Conservation (phyloP, 2,113 vertebrate species). For the Nerophis ophidion region DNA sequence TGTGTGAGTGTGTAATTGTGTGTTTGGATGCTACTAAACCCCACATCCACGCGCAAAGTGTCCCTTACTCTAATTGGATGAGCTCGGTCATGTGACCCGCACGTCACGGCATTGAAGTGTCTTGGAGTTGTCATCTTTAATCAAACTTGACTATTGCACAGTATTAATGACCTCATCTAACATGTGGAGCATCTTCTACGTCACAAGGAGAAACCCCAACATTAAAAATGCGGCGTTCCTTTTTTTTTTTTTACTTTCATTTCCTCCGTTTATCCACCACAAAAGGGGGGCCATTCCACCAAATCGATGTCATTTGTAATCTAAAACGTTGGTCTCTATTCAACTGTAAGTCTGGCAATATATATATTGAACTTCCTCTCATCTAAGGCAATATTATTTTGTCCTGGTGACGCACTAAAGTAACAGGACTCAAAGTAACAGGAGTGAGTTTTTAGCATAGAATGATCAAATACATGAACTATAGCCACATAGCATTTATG, state of each 20-base stretch:
- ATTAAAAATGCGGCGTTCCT: slow-evolving; percentile 39
- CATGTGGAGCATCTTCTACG: slow-evolving; percentile 60
- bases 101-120: slow-evolving; percentile 17
- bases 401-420: too few relatives aligned
- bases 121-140: slow-evolving; percentile 35
- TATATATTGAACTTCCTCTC: too few relatives aligned
- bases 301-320: too few relatives aligned
- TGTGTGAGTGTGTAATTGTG: slow-evolving; percentile 57
- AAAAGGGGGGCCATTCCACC: too few relatives aligned
- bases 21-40: slow-evolving; percentile 53
- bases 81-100: too few relatives aligned
- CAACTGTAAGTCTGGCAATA: too few relatives aligned
- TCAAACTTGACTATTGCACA: slow-evolving; percentile 68
- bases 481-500: too few relatives aligned
- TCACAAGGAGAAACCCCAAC: slow-evolving; percentile 60
- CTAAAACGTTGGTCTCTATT: too few relatives aligned
- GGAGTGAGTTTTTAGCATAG: too few relatives aligned
- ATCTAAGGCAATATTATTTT: too few relatives aligned
- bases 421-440: too few relatives aligned
- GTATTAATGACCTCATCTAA: slow-evolving; percentile 71
- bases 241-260: neutral
- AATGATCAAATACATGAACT: too few relatives aligned
- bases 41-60: slow-evolving; percentile 45
- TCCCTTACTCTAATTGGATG: slow-evolving; percentile 15
- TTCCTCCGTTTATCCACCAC: neutral